These are phyloP conservation scores for Agriopis aurantiaria DNA, from an alignment of 2,888 invertebrate genomes.

Conservation along the genomic window DNA sequence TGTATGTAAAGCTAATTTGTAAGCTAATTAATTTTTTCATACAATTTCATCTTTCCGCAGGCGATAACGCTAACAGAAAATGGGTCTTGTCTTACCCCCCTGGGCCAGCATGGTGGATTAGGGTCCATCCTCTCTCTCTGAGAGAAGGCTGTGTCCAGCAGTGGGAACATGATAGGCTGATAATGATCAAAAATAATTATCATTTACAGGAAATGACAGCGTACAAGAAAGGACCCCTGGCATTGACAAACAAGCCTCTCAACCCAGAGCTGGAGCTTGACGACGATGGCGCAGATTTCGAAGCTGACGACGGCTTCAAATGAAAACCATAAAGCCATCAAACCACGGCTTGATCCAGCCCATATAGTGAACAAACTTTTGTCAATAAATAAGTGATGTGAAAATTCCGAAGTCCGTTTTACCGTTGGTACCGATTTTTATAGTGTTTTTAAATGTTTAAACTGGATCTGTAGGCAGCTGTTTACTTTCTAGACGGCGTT, in stretches of 20 bases:
- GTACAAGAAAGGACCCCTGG: slow-evolving; percentile 91
- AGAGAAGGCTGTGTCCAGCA: too few relatives aligned
- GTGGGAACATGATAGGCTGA: too few relatives aligned
- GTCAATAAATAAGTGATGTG: slow-evolving; percentile 31
- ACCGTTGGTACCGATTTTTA: slow-evolving; percentile 24
- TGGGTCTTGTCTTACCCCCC: too few relatives aligned
- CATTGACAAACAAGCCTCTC: slow-evolving; percentile 65
- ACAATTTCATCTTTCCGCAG: too few relatives aligned
- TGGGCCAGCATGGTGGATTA: too few relatives aligned
- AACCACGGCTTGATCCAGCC: slow-evolving; percentile 24
- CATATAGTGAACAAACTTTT: slow-evolving; percentile 42
- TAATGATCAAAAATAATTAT: neutral
- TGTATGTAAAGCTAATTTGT: too few relatives aligned
- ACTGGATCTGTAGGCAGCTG: slow-evolving; percentile 19
- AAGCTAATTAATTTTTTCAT: too few relatives aligned
- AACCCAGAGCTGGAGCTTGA: slow-evolving; percentile 72
- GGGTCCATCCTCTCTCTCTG: too few relatives aligned
- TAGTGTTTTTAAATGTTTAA: slow-evolving; percentile 26
- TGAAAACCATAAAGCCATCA: slow-evolving; percentile 49
- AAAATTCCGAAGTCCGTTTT: slow-evolving; percentile 25
- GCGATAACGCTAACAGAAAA: too few relatives aligned
- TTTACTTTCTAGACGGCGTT: slow-evolving; percentile 6
- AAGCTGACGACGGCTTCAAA: slow-evolving; percentile 89
- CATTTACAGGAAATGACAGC: slow-evolving; percentile 92
- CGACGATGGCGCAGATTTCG: slow-evolving; percentile 88